Conservation (phyloP, 1,140 invertebrate genomes). For the Radopholus similis region DNA sequence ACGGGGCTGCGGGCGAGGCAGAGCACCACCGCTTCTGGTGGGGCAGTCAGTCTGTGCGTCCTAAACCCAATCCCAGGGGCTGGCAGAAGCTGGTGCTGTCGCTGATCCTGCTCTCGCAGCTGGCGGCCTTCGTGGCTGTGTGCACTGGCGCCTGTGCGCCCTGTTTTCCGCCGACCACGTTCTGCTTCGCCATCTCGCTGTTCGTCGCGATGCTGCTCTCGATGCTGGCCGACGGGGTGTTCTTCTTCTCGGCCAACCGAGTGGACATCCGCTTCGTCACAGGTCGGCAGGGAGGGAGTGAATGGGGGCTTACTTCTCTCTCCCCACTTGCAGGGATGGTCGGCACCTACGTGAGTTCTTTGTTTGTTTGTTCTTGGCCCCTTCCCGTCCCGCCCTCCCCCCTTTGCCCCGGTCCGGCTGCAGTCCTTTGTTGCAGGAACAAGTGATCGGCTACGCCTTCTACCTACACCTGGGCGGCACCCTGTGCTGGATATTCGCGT, state of each 20-base stretch:
- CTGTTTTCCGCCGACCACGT: slow-evolving; percentile 54
- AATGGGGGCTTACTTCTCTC: background rate
- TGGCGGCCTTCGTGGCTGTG: slow-evolving; percentile 55
- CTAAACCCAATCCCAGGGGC: slow-evolving; percentile 18
- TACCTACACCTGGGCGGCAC: slow-evolving; percentile 58
- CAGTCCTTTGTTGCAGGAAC: slow-evolving; percentile 28
- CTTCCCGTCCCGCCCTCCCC: background rate
- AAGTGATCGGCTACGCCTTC: slow-evolving; percentile 58
- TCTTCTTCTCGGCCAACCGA: slow-evolving; percentile 59
- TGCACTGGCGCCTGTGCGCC: slow-evolving; percentile 58
- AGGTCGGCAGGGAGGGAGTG: slow-evolving; percentile 12
- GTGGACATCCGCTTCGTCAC: slow-evolving; percentile 59
- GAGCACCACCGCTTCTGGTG: slow-evolving; percentile 59
- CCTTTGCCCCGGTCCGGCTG: background rate
- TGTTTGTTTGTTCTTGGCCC: background rate
- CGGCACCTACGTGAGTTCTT: slow-evolving; percentile 14
- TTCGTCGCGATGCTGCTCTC: slow-evolving; percentile 55
- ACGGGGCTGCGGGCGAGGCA: slow-evolving; percentile 56
- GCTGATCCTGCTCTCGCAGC: slow-evolving; percentile 54
- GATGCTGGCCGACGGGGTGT: slow-evolving; percentile 57
- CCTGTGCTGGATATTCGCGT: slow-evolving; percentile 49
- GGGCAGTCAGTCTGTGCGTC: background rate
- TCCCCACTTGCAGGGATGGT: slow-evolving; percentile 17
- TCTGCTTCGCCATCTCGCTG: slow-evolving; percentile 55
- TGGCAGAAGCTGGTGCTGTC: slow-evolving; percentile 58